Evolutionary conservation across 2,888 invertebrate species (phyloP), one percentile per base, ranked within the genome.

Genomic region (Aphrophora alni): DNA sequence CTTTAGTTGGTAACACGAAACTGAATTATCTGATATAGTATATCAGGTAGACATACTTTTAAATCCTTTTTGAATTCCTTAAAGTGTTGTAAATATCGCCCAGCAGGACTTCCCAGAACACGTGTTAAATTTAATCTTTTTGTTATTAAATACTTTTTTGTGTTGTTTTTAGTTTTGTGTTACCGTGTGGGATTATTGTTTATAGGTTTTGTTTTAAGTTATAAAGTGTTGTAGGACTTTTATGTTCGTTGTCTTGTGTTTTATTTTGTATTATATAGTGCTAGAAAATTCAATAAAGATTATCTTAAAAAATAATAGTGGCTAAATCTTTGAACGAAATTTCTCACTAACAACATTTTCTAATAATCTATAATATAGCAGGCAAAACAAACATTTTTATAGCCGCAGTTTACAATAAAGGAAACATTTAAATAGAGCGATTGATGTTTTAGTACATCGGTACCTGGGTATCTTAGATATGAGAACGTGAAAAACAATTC

Each of bases 1-100:
- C 59, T 59, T 59, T 59, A 14, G 12, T 44, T 59, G 1, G 59
- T 59, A 59, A 59, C 59, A 59, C 59, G 59, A 59, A 44, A n/a
- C 59, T 21, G 59, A 59, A 59, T 59, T 59, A 59, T 59, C 59
- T 59, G 59, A 59, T 59, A 59, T 59, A 59, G 59, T 59, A 59
- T 59, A 59, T 59, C 59, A 59, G 59, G 21, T 21, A 0, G 59
- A 59, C 59, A 59, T 59, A 59, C 21, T 59, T 59, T 21, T 59
- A 59, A 44, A 44, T 44, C 44, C 44, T 44, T 44, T 44, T 44
- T 44, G 44, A 44, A 44, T 44, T 44, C 44, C 12, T 44, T 44
- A 17, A 44, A n/a, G 33, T 3, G 44, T 8, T 8, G 44, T 44
- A 44, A 59, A 59, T 59, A 59, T 59, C 59, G 59, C 59, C 59